Evolutionary conservation across 2,113 vertebrate species (phyloP).

Genomic region (Theristicus caerulescens): DNA sequence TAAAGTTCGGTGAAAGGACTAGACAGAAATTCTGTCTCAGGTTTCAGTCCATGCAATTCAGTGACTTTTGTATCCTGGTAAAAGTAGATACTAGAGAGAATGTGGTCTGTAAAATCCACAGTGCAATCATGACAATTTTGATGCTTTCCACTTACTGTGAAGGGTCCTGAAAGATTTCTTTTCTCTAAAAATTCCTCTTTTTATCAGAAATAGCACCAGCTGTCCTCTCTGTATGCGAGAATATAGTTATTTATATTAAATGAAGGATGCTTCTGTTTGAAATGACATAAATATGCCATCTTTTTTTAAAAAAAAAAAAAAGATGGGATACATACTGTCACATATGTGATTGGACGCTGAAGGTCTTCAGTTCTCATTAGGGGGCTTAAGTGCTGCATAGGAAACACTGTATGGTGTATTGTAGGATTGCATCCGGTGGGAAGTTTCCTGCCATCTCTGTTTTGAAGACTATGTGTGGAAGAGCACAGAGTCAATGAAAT

Average conservation of each 20-base stretch:
- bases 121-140: background rate
- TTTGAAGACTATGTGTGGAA: background rate
- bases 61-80: background rate
- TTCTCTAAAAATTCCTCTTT: background rate
- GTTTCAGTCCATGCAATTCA: background rate
- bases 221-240: background rate
- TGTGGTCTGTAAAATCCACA: background rate
- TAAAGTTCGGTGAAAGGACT: background rate
- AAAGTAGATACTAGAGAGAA: background rate
- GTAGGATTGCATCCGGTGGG: background rate
- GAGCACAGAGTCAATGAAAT: background rate
- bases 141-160: background rate
- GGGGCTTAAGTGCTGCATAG: background rate
- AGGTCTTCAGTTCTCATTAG: background rate
- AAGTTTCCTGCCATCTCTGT: background rate
- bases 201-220: background rate
- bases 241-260: background rate
- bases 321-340: background rate
- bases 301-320: background rate
- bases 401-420: background rate
- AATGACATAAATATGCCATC: background rate
- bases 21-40: background rate
- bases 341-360: background rate
- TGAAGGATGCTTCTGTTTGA: background rate
- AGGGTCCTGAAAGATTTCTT: background rate